Evolutionary conservation across 2,888 invertebrate species (phyloP).

Genomic region (Macrophya alboannulata): DNA sequence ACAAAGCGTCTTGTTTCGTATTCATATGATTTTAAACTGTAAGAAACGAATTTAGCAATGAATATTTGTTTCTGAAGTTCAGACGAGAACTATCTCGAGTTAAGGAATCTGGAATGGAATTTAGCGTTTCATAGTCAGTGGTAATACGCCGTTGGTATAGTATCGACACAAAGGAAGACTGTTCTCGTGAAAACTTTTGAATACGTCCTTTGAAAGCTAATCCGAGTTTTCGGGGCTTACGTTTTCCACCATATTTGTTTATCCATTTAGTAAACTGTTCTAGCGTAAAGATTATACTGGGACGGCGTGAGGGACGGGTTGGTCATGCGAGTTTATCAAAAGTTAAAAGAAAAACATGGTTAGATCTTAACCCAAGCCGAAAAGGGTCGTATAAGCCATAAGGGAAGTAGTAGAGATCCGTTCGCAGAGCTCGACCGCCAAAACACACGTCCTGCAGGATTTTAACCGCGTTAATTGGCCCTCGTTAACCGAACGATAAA

Average conservation of each 20-base stretch:
- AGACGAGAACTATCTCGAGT: background rate
- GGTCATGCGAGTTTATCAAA: background rate
- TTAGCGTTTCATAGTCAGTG: background rate
- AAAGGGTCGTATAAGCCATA: background rate
- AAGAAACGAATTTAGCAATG: background rate
- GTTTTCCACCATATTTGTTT: constrained; percentile 19
- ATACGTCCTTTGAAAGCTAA: constrained; percentile 6
- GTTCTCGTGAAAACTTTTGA: background rate
- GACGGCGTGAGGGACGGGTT: too few species aligned
- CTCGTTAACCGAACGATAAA: constrained; percentile 14
- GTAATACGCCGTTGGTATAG: background rate
- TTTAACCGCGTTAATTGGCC: constrained; percentile 16
- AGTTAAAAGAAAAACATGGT: constrained; percentile 25
- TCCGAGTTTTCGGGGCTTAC: background rate
- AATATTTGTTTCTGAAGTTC: constrained; percentile 17
- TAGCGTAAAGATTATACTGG: background rate
- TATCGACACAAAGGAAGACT: background rate
- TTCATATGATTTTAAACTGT: background rate
- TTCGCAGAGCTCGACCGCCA: background rate
- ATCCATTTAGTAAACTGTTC: constrained; percentile 20
- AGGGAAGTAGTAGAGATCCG: background rate
- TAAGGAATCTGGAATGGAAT: constrained; percentile 24
- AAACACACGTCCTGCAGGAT: background rate
- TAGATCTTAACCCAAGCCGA: background rate
- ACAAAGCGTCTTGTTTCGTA: background rate